A percentile compares a stretch with the other conserved stretches of the same genome.
Conservation (phyloP, 2,888 invertebrate genomes). For the Ophioninae sp. region DNA sequence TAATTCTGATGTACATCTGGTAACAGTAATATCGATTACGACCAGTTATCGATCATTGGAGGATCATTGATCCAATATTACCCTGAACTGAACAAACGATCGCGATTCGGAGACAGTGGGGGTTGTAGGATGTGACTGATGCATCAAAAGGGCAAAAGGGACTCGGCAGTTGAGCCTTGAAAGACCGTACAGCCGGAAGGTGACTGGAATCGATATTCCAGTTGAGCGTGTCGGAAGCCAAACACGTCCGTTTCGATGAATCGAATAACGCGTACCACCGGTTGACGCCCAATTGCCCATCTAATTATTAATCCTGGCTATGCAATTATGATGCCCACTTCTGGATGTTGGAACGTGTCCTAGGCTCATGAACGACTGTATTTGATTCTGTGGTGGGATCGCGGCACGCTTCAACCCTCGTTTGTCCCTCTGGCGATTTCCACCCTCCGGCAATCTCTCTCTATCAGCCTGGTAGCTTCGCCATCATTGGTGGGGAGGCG, state of each 20-base stretch:
- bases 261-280: slow-evolving; percentile 75
- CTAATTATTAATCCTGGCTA: slow-evolving; percentile 79
- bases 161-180: neutral
- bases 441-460: slow-evolving; percentile 26
- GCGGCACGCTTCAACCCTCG: slow-evolving; percentile 35
- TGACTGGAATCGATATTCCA: slow-evolving; percentile 71
- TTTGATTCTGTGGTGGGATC: slow-evolving; percentile 64
- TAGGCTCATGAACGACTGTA: slow-evolving; percentile 63
- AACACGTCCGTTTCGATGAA: slow-evolving; percentile 71
- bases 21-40: too few relatives aligned
- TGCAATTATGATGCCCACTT: slow-evolving; percentile 73
- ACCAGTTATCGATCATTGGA: neutral
- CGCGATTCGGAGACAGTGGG: too few relatives aligned
- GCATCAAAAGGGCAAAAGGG: slow-evolving; percentile 7
- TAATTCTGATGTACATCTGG: too few relatives aligned
- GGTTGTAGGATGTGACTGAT: neutral
- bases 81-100: neutral
- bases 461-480: slow-evolving; percentile 7
- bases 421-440: slow-evolving; percentile 44
- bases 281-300: slow-evolving; percentile 77
- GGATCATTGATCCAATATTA: neutral
- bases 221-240: slow-evolving; percentile 55
- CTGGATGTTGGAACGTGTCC: slow-evolving; percentile 65
- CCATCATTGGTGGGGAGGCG: slow-evolving; percentile 1
- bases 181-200: slow-evolving; percentile 43